Evolutionary conservation across 2,797 vertebrate species (phyloP), one percentile per base, ranked within the genome.

Genomic region (Falco columbarius): DNA sequence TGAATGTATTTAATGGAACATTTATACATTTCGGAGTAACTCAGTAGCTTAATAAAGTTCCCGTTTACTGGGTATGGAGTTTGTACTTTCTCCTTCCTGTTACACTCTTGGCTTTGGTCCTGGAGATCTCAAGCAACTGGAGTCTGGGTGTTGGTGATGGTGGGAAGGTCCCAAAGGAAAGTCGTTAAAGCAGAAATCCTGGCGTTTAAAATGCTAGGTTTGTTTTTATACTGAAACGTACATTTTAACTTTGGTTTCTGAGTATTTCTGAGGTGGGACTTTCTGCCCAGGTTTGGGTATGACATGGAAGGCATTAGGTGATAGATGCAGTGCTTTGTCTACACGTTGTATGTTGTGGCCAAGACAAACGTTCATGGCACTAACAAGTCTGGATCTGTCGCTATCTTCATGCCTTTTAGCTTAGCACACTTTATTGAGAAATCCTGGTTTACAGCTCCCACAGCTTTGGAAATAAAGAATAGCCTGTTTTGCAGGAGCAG

Each of bases 1-100:
- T 94, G 96, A 96, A 97, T 98, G 97, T 98, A 98, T 98, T 98
- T 98, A 98, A 98, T 97, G 98, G 98, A 97, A 93, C 98, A 97
- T 98, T 98, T 98, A 98, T 98, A 98, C 98, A 98, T 98, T 98
- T 98, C 95, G 97, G 96, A 97, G 96, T 90, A 97, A 95, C 84
- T 95, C 1, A 3, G 87, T 97, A 98, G 98, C 97, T 98, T 97
- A 98, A 98, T 98, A 98, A 98, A 98, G 97, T 97, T 98, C 97
- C 96, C 97, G 14, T 97, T 97, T 96, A 90, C 87, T 96, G 97
- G 96, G 95, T 90, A 54, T 93, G 76, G 91, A 51, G 55, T 94
- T 95, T 87, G 89, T 93, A 71, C 74, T 91, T 88, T 97, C 17
- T 59, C 77, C 62, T 81, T 96, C 80, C 51, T 92, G 29, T 68